phyloP scores from a whole-genome alignment of 2,113 vertebrate species.

The Okapia johnstoni region DNA sequence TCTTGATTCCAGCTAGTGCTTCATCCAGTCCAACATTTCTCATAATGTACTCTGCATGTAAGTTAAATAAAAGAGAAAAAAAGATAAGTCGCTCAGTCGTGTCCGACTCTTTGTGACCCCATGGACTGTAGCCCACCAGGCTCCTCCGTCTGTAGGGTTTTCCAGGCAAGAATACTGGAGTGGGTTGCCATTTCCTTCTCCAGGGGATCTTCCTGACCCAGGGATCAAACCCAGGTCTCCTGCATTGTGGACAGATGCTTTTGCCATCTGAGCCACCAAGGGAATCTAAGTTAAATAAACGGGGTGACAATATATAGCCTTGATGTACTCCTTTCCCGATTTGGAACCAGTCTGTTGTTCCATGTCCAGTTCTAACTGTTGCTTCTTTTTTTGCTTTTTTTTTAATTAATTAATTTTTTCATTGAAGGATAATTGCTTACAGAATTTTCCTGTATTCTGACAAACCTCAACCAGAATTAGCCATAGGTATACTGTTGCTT shows the following conservation, averaged over 20 bases:
- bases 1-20: background rate
- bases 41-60: background rate
- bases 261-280: too few relatives aligned
- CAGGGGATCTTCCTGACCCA: too few relatives aligned
- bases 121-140: too few relatives aligned
- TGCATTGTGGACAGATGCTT: too few relatives aligned
- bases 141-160: too few relatives aligned
- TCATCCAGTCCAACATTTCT: background rate
- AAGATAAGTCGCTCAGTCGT: too few relatives aligned
- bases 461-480: background rate
- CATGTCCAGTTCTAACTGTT: background rate
- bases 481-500: background rate
- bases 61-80: background rate
- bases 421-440: background rate
- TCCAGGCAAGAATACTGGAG: too few relatives aligned
- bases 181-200: too few relatives aligned
- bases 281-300: background rate
- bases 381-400: background rate
- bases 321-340: background rate
- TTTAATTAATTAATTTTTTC: background rate
- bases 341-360: background rate
- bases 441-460: background rate
- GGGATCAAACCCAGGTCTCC: too few relatives aligned
- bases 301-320: background rate
- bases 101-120: too few relatives aligned